Conservation (phyloP, 1,140 invertebrate genomes). For the Octopus sinensis region DNA sequence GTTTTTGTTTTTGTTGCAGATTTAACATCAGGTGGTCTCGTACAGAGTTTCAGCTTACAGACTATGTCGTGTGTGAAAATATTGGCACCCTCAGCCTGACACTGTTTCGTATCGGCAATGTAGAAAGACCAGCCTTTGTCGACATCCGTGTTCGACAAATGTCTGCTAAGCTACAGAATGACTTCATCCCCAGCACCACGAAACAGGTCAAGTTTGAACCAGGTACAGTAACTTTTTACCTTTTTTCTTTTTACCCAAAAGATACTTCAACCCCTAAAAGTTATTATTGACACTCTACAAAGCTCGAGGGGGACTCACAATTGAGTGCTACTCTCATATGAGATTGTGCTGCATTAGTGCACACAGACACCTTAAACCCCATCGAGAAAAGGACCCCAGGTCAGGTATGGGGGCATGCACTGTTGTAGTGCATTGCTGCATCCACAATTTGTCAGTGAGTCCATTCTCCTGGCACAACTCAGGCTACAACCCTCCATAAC, state of each 20-base stretch:
- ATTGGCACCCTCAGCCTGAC: constrained; percentile 46
- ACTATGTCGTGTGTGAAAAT: constrained; percentile 53
- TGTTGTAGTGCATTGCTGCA: too few species aligned
- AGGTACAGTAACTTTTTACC: constrained; percentile 29
- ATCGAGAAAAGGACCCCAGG: too few species aligned
- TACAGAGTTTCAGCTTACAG: constrained; percentile 42
- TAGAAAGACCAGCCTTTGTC: constrained; percentile 42
- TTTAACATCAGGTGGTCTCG: constrained; percentile 51
- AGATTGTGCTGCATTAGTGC: too few species aligned
- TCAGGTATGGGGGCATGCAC: too few species aligned
- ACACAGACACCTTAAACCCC: too few species aligned
- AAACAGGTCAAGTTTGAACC: constrained; percentile 53
- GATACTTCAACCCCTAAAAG: too few species aligned
- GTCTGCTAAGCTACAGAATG: constrained; percentile 45
- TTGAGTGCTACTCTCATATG: too few species aligned
- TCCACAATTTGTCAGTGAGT: too few species aligned
- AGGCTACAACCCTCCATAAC: too few species aligned
- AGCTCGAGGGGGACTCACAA: too few species aligned
- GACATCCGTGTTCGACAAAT: constrained; percentile 44
- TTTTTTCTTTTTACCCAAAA: background rate
- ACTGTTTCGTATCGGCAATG: constrained; percentile 39
- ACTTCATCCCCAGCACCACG: constrained; percentile 42
- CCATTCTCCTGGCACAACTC: too few species aligned
- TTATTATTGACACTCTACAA: too few species aligned
- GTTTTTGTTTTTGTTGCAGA: constrained; percentile 30